These are phyloP conservation scores for Vespertilio murinus DNA, from an alignment of 2,797 vertebrate genomes.

Conservation along the genomic window DNA sequence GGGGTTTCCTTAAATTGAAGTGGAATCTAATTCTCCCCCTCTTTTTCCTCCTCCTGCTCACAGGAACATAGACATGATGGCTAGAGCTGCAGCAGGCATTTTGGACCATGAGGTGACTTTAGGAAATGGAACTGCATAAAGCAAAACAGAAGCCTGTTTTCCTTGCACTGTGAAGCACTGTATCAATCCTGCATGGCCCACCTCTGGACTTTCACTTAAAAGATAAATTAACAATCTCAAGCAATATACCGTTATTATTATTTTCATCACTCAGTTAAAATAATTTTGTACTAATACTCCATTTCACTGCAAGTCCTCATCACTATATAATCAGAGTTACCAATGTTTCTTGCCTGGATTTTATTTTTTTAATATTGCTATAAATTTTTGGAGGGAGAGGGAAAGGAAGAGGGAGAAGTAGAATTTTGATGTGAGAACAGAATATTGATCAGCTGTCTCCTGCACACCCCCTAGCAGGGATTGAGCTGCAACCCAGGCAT, in stretches of 20 bases:
- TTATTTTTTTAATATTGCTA: too few species aligned
- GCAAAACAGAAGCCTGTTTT: neutral
- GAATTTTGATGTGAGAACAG: too few species aligned
- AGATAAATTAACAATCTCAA: constrained; percentile 9
- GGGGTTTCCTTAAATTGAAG: neutral
- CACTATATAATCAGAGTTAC: neutral
- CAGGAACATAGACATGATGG: neutral
- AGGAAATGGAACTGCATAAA: neutral
- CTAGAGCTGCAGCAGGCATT: neutral
- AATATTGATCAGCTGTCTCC: too few species aligned
- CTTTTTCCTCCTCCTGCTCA: neutral
- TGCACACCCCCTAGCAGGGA: too few species aligned
- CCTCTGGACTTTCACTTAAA: neutral
- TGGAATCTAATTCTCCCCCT: neutral
- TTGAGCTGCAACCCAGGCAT: too few species aligned
- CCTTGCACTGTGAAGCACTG: neutral
- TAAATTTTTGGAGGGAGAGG: too few species aligned
- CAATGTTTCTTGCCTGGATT: neutral
- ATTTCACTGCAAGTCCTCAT: neutral
- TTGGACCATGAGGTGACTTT: neutral
- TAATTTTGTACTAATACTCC: neutral
- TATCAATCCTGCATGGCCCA: neutral
- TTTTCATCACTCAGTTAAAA: neutral
- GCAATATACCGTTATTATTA: neutral
- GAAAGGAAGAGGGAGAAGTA: too few species aligned